phyloP scores from a whole-genome alignment of 2,888 invertebrate species.

The Xestobium rufovillosum region DNA sequence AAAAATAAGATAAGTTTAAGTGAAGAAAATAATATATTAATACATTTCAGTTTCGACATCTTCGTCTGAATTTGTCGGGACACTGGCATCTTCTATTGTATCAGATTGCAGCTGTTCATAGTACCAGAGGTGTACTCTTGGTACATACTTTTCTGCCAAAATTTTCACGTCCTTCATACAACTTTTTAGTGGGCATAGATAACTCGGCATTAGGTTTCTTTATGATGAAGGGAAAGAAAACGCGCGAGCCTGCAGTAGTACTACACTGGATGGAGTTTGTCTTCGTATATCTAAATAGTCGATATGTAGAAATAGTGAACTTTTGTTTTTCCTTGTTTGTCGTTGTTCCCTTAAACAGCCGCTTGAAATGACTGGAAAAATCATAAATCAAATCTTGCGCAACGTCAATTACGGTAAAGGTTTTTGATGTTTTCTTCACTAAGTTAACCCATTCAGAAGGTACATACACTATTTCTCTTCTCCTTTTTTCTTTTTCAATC shows the following conservation, averaged over 20 bases:
- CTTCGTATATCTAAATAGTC: constrained; percentile 6
- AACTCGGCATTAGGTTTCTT: constrained; percentile 10
- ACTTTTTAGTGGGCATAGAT: constrained; percentile 11
- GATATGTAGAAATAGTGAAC: constrained; percentile 14
- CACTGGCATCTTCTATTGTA: no score
- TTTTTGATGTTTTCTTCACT: constrained; percentile 8
- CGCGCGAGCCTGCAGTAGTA: constrained; percentile 5
- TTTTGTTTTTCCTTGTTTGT: constrained; percentile 8
- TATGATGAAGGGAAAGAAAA: constrained; percentile 4
- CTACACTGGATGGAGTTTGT: constrained; percentile 11
- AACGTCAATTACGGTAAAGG: constrained; percentile 11
- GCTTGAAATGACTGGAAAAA: constrained; percentile 12
- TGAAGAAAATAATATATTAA: not conserved
- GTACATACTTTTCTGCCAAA: constrained; percentile 11
- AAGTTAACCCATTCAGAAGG: constrained; percentile 13
- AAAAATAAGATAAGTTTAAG: no score
- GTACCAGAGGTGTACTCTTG: not conserved
- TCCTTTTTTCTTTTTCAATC: constrained; percentile 11
- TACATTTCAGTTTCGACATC: not conserved
- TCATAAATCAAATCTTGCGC: constrained; percentile 12
- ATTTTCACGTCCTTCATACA: constrained; percentile 13
- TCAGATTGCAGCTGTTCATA: not conserved
- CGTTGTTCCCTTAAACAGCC: constrained; percentile 7
- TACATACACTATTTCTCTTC: constrained; percentile 1
- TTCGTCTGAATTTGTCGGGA: no score